phyloP scores from a whole-genome alignment of 2,113 vertebrate species.

The Puma concolor region DNA sequence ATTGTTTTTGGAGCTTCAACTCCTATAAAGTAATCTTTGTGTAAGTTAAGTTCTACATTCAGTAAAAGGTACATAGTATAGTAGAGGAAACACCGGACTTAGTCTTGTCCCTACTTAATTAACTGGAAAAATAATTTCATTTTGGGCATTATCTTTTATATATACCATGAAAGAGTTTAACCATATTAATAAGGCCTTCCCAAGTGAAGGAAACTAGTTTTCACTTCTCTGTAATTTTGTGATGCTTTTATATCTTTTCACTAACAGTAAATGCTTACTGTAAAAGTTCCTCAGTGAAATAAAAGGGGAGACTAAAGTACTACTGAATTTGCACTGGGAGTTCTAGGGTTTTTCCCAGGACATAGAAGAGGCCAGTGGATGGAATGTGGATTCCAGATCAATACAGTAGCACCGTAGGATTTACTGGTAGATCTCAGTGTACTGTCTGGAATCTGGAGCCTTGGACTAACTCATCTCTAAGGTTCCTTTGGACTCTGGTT shows the following conservation, averaged over 20 bases:
- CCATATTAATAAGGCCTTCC: not conserved
- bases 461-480: constrained; percentile 36
- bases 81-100: constrained; percentile 30
- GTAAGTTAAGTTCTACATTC: constrained; percentile 23
- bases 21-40: not conserved
- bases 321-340: not conserved
- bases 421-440: not conserved
- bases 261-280: not conserved
- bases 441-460: not conserved
- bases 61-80: constrained; percentile 9
- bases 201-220: constrained; percentile 30
- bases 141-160: not conserved
- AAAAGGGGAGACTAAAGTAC: not conserved
- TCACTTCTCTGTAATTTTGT: constrained; percentile 44
- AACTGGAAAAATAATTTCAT: constrained; percentile 39
- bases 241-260: constrained; percentile 24
- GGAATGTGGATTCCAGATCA: not conserved
- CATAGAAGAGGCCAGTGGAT: not conserved
- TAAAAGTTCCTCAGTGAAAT: constrained; percentile 47
- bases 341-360: not conserved
- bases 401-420: not conserved
- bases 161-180: not conserved
- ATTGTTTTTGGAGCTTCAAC: constrained; percentile 2
- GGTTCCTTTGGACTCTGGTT: constrained; percentile 28
- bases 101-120: constrained; percentile 22